A percentile compares a stretch with the other conserved stretches of the same genome.
Conservation (phyloP, 30 jellyfish, hydroid and myxozoan genomes). For the Aurelia sp. region DNA sequence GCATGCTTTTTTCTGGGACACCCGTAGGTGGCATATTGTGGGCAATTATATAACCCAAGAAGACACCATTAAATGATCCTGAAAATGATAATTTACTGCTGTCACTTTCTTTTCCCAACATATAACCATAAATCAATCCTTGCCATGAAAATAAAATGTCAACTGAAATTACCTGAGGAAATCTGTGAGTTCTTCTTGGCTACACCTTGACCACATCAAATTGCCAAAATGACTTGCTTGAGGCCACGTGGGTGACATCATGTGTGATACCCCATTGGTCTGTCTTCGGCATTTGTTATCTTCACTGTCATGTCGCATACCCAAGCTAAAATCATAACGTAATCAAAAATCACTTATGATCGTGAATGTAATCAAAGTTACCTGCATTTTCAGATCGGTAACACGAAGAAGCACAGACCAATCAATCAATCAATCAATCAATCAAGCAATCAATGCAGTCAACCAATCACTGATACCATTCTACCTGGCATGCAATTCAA, state of each 20-base stretch:
- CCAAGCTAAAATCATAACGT: conserved; percentile 63
- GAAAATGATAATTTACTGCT: neutral
- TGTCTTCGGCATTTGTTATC: conserved; percentile 81
- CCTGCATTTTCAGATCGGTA: too few species aligned
- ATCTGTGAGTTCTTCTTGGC: conserved; percentile 80
- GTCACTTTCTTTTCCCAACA: too few species aligned
- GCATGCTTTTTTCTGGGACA: too few species aligned
- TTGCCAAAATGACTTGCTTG: conserved; percentile 72
- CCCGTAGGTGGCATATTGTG: too few species aligned
- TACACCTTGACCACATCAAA: conserved; percentile 93
- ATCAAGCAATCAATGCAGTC: too few species aligned
- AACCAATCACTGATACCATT: too few species aligned
- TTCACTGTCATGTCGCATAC: conserved; percentile 93
- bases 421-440: too few species aligned
- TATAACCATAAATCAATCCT: neutral
- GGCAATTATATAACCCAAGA: too few species aligned
- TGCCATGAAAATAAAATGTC: neutral
- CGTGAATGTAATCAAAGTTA: too few species aligned
- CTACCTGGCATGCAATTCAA: too few species aligned
- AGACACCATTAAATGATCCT: neutral
- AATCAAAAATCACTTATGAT: neutral
- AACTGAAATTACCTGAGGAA: conserved; percentile 76
- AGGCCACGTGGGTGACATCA: conserved; percentile 98
- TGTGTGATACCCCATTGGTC: conserved; percentile 90
- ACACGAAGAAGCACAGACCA: too few species aligned